Conservation (phyloP, 2,113 vertebrate species). For the Gymnobelideus leadbeateri region DNA sequence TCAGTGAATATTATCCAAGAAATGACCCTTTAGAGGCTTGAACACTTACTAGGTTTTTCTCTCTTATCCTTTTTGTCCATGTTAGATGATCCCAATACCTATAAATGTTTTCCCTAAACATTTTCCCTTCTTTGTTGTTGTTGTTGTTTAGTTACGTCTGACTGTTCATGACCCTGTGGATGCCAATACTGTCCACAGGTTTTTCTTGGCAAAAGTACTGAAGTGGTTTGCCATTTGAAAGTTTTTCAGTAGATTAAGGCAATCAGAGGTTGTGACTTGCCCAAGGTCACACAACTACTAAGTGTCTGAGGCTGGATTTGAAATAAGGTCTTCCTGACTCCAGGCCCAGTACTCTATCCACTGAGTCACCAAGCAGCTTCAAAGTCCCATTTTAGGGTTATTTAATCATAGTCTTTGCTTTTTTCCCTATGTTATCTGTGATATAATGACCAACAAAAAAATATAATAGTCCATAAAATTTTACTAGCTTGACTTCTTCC, state of each 20-base stretch:
- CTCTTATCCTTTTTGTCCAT: neutral
- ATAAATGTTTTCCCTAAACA: too few species aligned
- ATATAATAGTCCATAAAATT: constrained; percentile 23
- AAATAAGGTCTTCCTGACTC: neutral
- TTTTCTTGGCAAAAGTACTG: too few species aligned
- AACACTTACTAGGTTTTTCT: neutral
- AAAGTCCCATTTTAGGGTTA: neutral
- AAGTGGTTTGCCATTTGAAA: neutral
- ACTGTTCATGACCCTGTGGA: too few species aligned
- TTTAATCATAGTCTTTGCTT: neutral
- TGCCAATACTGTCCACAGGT: too few species aligned
- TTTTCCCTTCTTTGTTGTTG: too few species aligned
- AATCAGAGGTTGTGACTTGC: neutral
- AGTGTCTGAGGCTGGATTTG: too few species aligned
- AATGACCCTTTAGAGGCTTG: neutral
- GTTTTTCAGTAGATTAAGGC: neutral
- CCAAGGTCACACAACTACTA: neutral
- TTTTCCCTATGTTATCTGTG: neutral
- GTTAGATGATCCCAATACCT: neutral
- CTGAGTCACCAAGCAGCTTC: neutral
- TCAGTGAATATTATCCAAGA: neutral
- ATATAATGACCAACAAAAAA: constrained; percentile 24
- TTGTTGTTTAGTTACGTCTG: too few species aligned
- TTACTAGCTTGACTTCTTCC: constrained; percentile 13
- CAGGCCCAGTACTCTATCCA: neutral